Percentiles rank a stretch among this genome's conserved stretches.
Conservation (phyloP, 2,113 vertebrate genomes). For the Phylloscopus trochiloides region DNA sequence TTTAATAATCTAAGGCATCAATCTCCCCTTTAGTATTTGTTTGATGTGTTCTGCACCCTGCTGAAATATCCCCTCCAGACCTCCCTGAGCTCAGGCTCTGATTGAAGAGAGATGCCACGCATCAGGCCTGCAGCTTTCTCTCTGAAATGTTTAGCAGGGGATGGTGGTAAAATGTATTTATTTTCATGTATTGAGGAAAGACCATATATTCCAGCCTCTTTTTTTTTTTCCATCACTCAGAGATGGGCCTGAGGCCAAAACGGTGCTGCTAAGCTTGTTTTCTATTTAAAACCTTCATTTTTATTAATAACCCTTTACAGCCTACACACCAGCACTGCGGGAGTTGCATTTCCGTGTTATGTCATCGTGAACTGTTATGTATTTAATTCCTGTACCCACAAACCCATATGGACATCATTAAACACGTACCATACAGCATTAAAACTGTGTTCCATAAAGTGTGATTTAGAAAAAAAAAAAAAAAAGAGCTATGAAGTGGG, state of each 20-base stretch:
- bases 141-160: conserved; percentile 27
- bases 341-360: conserved; percentile 73
- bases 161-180: conserved; percentile 60
- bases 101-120: conserved; percentile 45
- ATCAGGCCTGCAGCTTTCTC: conserved; percentile 18
- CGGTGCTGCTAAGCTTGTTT: conserved; percentile 69
- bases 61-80: conserved; percentile 57
- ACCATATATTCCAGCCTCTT: conserved; percentile 55
- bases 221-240: conserved; percentile 63
- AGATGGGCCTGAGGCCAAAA: conserved; percentile 70
- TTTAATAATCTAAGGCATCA: conserved; percentile 62
- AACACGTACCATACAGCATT: conserved; percentile 55
- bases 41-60: conserved; percentile 52
- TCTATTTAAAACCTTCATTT: conserved; percentile 73
- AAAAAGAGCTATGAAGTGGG: conserved; percentile 46
- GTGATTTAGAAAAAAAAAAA: conserved; percentile 31
- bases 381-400: conserved; percentile 72
- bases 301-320: conserved; percentile 74
- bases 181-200: conserved; percentile 55
- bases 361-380: conserved; percentile 64
- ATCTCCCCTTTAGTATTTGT: conserved; percentile 47
- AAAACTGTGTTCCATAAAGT: conserved; percentile 64
- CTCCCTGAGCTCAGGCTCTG: conserved; percentile 12
- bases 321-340: conserved; percentile 62
- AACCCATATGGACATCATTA: conserved; percentile 75